phyloP scores from a whole-genome alignment of 2,113 vertebrate genomes.

The Notarius quadriscutis region DNA sequence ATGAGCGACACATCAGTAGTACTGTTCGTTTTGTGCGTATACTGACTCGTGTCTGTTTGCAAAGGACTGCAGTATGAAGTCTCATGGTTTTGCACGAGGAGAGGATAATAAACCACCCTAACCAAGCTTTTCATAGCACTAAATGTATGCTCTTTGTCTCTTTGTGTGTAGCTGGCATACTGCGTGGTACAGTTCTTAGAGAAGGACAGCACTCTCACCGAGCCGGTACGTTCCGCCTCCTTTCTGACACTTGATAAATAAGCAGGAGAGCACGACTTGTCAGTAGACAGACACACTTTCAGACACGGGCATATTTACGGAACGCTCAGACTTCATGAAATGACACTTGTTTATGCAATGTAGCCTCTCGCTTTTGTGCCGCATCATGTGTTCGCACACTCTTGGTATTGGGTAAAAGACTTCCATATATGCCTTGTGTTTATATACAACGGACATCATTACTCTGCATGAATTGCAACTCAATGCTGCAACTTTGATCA shows the following conservation, averaged over 20 bases:
- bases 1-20: no score
- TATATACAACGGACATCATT: background rate
- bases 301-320: background rate
- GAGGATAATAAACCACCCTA: background rate
- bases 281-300: background rate
- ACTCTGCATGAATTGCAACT: background rate
- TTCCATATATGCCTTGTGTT: no score
- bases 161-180: slow-evolving; percentile 77
- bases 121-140: background rate
- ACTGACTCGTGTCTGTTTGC: background rate
- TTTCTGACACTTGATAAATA: slow-evolving; percentile 27
- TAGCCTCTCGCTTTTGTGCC: background rate
- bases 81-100: background rate
- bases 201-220: slow-evolving; percentile 89
- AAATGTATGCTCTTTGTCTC: slow-evolving; percentile 25
- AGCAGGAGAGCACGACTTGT: background rate
- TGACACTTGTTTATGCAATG: background rate
- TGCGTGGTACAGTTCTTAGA: slow-evolving; percentile 88
- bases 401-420: background rate
- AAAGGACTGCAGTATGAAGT: background rate
- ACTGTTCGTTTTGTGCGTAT: background rate
- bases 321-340: background rate
- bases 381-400: background rate
- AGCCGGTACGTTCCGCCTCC: slow-evolving; percentile 79
- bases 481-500: background rate